Base-by-base conservation (phyloP, 1,140 invertebrate species). In the Tetramorium simillimum region DNA sequence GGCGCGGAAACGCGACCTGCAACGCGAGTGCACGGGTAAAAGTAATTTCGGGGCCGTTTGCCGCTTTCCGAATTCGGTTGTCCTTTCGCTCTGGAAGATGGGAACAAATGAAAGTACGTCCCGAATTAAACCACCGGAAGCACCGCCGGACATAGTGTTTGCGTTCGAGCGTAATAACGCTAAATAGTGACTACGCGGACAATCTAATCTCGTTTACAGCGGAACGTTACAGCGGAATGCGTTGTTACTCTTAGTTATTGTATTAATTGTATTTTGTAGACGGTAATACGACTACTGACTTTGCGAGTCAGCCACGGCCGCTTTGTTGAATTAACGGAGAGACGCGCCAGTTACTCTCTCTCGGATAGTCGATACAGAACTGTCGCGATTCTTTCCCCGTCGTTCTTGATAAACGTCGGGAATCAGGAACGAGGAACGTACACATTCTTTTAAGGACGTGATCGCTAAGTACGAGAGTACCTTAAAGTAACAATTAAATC, bases 201-300 rank as follows among this genome's bases (percentile, higher is more conserved):
- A 75, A 84, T 84, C 69, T 81, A 81, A 81, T 84, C 80, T 84
- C 69, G 65, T 82, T 82, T 72, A 73, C 53, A 69, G 37, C 63
- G 33, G 33, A 37, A 82, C 65, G 67, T 82, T 82, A 46, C 53
- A 58, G 28, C 80, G 78, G 65, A 56, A 70, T 37, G 18, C 67
- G 67, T 73, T 60, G 80, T 82, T 82, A 46, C 40, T 84, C 28
- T 43, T 73, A 46, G 46, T 84, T 73, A 60, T 28, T 69, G 40
- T 84, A 73, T 84, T 84, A 84, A 84, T 84, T 84, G 69, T 84
- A 84, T 84, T 84, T 84, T 60, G 80, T 49, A 84, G 80, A 60
- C 80, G 16, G 40, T 75, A 73, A n/a, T 53, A 40, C 69, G 56
- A 60, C 49, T 49, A 49, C 49, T 49, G 49, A 49, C 69, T 73